Percentiles rank a stretch among this genome's conserved stretches.
Evolutionary conservation across 2,888 invertebrate genomes (phyloP).

Genomic region (Isotomurus palustris): DNA sequence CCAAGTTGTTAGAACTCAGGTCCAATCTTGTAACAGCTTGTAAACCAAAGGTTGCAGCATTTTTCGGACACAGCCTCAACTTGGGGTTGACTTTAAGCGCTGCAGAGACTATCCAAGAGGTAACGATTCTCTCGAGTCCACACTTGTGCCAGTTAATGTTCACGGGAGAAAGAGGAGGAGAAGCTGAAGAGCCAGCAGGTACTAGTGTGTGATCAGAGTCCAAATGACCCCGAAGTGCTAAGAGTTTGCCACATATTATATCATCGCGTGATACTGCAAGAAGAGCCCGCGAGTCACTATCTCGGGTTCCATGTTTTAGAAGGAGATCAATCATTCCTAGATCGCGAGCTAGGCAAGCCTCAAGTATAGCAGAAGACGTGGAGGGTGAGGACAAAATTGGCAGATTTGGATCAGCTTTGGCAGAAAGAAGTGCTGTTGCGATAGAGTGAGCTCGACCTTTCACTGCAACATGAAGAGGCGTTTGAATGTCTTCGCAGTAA

Average conservation of each 20-base stretch:
- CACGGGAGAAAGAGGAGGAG: slow-evolving; percentile 40
- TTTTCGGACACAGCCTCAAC: slow-evolving; percentile 64
- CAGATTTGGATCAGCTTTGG: slow-evolving; percentile 66
- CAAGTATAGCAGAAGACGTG: slow-evolving; percentile 59
- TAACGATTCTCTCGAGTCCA: slow-evolving; percentile 62
- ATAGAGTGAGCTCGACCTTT: slow-evolving; percentile 70
- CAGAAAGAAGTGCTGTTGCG: slow-evolving; percentile 59
- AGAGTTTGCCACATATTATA: slow-evolving; percentile 68
- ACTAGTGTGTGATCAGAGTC: slow-evolving; percentile 92
- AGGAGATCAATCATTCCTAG: slow-evolving; percentile 68
- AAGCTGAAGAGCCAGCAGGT: slow-evolving; percentile 44
- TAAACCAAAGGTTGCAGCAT: slow-evolving; percentile 66
- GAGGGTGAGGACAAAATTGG: slow-evolving; percentile 53
- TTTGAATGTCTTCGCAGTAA: slow-evolving; percentile 71
- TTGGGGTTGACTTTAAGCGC: slow-evolving; percentile 79
- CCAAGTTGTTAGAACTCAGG: slow-evolving; percentile 81
- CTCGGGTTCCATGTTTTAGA: slow-evolving; percentile 74
- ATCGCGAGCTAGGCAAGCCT: slow-evolving; percentile 66
- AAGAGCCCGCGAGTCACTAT: slow-evolving; percentile 79
- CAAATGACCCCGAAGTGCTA: slow-evolving; percentile 77
- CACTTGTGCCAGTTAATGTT: slow-evolving; percentile 86
- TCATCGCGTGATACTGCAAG: slow-evolving; percentile 71
- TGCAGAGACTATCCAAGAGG: slow-evolving; percentile 79
- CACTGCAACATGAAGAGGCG: slow-evolving; percentile 76
- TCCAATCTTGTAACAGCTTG: slow-evolving; percentile 90